Evolutionary conservation across 2,113 vertebrate species (phyloP).

Genomic region (Circaetus cinerascens): DNA sequence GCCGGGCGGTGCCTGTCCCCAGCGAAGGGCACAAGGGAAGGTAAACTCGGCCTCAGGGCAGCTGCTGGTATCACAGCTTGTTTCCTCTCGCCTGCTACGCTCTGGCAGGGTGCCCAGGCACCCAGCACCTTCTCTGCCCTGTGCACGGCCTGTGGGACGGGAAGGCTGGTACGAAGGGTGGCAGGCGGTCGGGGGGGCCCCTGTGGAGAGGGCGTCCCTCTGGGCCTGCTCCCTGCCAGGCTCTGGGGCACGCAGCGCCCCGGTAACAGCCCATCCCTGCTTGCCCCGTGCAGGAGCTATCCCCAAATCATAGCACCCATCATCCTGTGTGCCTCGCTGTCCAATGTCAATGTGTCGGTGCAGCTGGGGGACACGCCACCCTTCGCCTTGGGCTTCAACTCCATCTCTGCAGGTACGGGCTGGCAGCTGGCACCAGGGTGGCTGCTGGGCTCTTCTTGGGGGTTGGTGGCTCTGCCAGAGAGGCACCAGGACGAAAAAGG

Average conservation of each 20-base stretch:
- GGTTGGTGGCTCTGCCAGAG: not conserved
- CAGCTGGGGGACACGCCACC: constrained; percentile 93
- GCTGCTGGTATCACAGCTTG: not conserved
- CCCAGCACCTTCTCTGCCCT: not conserved
- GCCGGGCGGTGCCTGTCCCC: constrained; percentile 19
- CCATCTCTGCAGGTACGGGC: constrained; percentile 82
- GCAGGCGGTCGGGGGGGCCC: rapidly evolving
- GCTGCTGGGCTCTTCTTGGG: not conserved
- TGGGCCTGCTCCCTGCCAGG: not conserved
- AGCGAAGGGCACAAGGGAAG: constrained; percentile 62
- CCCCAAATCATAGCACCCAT: constrained; percentile 89
- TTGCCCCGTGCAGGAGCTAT: constrained; percentile 69
- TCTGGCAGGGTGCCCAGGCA: not conserved
- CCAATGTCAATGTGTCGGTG: constrained; percentile 90
- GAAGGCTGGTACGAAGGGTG: not conserved
- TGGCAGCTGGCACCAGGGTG: not conserved
- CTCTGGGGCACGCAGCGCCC: rapidly evolving
- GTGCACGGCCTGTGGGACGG: not conserved
- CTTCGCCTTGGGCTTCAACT: constrained; percentile 92
- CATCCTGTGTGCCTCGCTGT: constrained; percentile 84
- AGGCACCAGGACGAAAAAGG: not conserved
- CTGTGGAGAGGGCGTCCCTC: not conserved
- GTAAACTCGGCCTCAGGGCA: not conserved
- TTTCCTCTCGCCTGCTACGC: not conserved
- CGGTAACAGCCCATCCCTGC: not conserved